Evolutionary conservation across 2,888 invertebrate genomes (phyloP).

Genomic region (Fissipunctia ypsillon): DNA sequence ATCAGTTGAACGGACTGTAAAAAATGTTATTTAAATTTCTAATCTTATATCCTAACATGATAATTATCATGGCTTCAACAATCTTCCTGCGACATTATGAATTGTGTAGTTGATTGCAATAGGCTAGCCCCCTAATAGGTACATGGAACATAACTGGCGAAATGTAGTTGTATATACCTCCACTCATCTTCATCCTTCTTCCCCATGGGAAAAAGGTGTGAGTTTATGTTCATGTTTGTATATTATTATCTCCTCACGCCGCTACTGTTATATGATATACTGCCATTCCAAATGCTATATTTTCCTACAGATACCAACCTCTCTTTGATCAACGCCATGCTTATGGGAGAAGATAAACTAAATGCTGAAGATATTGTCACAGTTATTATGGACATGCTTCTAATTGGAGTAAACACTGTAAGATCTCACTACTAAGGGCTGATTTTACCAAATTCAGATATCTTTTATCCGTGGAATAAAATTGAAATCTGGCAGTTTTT

Average conservation of each 20-base stretch:
- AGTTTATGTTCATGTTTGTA: not conserved
- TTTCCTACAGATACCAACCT: slow-evolving; percentile 52
- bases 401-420: slow-evolving; percentile 92
- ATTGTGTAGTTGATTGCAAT: too few relatives aligned
- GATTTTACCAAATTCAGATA: too few relatives aligned
- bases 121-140: too few relatives aligned
- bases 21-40: too few relatives aligned
- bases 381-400: slow-evolving; percentile 92
- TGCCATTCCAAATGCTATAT: not conserved
- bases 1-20: too few relatives aligned
- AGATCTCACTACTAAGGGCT: slow-evolving; percentile 50
- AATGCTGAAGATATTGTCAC: slow-evolving; percentile 91
- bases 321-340: slow-evolving; percentile 89
- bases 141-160: not conserved
- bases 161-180: not conserved
- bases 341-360: slow-evolving; percentile 90
- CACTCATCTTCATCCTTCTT: too few relatives aligned
- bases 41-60: too few relatives aligned
- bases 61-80: too few relatives aligned
- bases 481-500: too few relatives aligned
- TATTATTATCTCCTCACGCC: not conserved
- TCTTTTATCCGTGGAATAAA: too few relatives aligned
- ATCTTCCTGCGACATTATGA: too few relatives aligned
- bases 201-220: not conserved
- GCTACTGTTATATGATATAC: not conserved